These are phyloP conservation scores for Helostoma temminkii DNA, from an alignment of 2,797 vertebrate species.

Conservation along the genomic window DNA sequence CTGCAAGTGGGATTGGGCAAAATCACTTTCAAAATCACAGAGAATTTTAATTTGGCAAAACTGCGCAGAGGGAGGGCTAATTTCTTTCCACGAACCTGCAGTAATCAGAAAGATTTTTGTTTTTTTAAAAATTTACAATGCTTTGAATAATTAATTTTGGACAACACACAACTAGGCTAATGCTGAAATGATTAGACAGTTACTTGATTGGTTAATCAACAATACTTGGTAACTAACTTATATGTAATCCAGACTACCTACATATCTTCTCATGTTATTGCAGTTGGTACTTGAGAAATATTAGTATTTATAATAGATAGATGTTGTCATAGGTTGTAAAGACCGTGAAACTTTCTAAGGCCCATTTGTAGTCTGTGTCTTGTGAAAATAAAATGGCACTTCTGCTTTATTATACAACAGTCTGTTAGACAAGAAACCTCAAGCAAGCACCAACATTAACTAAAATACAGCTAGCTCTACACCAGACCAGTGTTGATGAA, in stretches of 20 bases:
- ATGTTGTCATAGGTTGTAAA: no score
- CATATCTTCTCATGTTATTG: no score
- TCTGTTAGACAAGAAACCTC: neutral
- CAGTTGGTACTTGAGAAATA: no score
- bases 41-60: conserved; percentile 25
- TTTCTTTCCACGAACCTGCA: conserved; percentile 1
- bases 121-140: neutral
- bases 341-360: neutral
- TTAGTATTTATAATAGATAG: no score
- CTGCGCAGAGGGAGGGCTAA: neutral
- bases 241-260: no score
- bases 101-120: conserved; percentile 7
- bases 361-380: neutral
- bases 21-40: conserved; percentile 4
- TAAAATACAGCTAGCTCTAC: neutral
- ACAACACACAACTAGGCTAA: no score
- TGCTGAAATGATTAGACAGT: no score
- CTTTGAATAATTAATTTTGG: neutral
- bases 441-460: neutral
- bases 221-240: no score
- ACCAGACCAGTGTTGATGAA: neutral
- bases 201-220: no score
- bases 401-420: neutral
- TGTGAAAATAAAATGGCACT: neutral
- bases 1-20: neutral